A percentile compares a stretch with the other conserved stretches of the same genome.
Evolutionary conservation across 2,797 vertebrate species (phyloP).

Genomic region (Amphiprion clarkii): DNA sequence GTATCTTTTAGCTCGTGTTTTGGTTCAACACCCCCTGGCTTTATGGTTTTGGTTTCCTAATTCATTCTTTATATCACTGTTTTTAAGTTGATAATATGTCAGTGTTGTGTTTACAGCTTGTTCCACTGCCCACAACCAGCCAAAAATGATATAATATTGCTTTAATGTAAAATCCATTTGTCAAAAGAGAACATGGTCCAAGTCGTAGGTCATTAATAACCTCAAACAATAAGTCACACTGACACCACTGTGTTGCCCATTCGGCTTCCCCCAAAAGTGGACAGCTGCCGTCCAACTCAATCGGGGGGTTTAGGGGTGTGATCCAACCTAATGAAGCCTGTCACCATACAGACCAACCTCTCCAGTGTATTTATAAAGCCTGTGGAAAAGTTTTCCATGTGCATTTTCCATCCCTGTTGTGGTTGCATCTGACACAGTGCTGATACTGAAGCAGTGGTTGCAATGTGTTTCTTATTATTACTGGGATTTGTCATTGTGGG

Average conservation of each 20-base stretch:
- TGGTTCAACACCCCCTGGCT: too few species aligned
- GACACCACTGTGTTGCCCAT: constrained; percentile 11
- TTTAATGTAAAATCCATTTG: not conserved
- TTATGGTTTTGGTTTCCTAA: not conserved
- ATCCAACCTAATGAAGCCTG: constrained; percentile 46
- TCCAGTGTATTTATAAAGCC: constrained; percentile 67
- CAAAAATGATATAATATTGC: not conserved
- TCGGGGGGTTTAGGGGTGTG: constrained; percentile 49
- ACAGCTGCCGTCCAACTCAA: constrained; percentile 65
- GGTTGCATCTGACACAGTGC: constrained; percentile 20
- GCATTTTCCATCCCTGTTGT: constrained; percentile 42
- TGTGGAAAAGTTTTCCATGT: constrained; percentile 54
- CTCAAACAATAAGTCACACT: not conserved
- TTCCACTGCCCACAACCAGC: not conserved
- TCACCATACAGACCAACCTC: constrained; percentile 22
- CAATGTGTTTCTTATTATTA: constrained; percentile 19
- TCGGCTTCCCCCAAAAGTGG: constrained; percentile 27
- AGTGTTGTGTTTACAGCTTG: not conserved
- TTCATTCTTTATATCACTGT: not conserved
- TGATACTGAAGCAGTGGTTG: constrained; percentile 28
- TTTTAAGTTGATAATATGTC: not conserved
- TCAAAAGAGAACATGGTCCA: not conserved
- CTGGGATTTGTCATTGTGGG: constrained; percentile 11
- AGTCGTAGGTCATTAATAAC: too few species aligned
- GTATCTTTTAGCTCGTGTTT: too few species aligned